Conservation (phyloP, 2,888 invertebrate genomes). For the Patella ulyssiponensis region DNA sequence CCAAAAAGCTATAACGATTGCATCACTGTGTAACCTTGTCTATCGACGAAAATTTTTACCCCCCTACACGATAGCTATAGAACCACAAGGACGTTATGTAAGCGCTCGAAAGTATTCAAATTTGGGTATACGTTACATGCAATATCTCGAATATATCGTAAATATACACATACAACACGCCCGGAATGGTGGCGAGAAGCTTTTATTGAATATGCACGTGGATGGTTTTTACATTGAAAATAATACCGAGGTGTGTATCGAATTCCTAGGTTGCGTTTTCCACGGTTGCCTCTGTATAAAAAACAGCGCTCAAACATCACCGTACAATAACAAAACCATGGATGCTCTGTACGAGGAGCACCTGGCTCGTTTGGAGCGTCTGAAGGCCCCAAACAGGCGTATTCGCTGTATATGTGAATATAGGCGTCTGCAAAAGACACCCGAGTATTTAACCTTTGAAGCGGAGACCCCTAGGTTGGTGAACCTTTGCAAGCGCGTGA, state of each 20-base stretch:
- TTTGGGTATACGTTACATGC: background rate
- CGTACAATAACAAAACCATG: background rate
- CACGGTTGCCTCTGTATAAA: background rate
- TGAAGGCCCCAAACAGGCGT: background rate
- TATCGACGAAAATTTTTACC: constrained; percentile 1
- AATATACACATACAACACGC: constrained; percentile 1
- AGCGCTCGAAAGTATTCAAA: background rate
- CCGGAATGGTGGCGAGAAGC: background rate
- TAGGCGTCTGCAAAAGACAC: background rate
- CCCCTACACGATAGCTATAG: background rate
- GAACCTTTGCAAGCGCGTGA: background rate
- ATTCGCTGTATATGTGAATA: background rate
- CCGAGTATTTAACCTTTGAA: background rate
- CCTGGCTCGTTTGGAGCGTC: background rate
- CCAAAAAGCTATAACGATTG: background rate
- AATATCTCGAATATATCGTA: background rate
- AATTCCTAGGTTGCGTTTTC: background rate
- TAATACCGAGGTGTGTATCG: background rate
- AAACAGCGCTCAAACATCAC: background rate
- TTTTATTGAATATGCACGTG: background rate
- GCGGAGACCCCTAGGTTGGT: background rate
- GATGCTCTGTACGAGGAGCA: background rate
- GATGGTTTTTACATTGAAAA: background rate
- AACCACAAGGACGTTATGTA: too few relatives aligned
- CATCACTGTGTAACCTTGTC: background rate